Percentiles rank a stretch among this genome's conserved stretches.
Conservation (phyloP, 2,888 invertebrate genomes). For the Oscheius sp. region DNA sequence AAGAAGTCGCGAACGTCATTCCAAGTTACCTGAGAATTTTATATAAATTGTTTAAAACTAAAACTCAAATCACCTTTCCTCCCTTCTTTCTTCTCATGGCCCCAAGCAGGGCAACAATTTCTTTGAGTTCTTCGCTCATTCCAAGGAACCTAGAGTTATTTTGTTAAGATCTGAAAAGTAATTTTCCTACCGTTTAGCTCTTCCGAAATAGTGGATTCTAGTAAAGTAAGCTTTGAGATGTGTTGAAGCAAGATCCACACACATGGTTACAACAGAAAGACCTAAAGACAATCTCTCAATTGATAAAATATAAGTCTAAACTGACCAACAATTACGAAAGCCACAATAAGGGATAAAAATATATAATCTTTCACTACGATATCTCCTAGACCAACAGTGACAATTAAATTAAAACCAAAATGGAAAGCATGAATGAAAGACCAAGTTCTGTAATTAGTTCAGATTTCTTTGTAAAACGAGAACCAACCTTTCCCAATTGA, state of each 20-base stretch:
- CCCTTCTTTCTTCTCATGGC: constrained; percentile 70
- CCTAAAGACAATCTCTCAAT: constrained; percentile 52
- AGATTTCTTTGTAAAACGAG: neutral
- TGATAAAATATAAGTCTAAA: neutral
- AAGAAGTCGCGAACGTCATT: constrained; percentile 69
- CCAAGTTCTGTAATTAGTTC: constrained; percentile 55
- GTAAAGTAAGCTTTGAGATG: constrained; percentile 71
- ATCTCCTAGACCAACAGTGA: constrained; percentile 70
- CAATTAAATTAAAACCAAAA: constrained; percentile 70
- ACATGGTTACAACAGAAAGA: constrained; percentile 70
- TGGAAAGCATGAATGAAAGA: constrained; percentile 70
- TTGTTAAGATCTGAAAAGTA: neutral
- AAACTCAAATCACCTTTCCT: constrained; percentile 67
- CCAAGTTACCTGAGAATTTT: constrained; percentile 66
- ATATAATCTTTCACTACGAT: constrained; percentile 69
- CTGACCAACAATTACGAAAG: constrained; percentile 70
- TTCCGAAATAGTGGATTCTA: constrained; percentile 70
- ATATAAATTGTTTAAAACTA: neutral
- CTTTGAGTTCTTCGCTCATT: constrained; percentile 70
- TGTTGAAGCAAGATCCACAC: constrained; percentile 70
- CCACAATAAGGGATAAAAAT: constrained; percentile 69
- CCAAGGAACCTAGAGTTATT: constrained; percentile 62
- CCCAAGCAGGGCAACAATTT: constrained; percentile 69
- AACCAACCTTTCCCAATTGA: constrained; percentile 65
- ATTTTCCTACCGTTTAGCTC: constrained; percentile 59